Percentiles rank a stretch among this genome's conserved stretches.
These are phyloP conservation scores for Drosophila pseudoobscura DNA, from an alignment of 1,140 invertebrate species.

Conservation along the genomic window DNA sequence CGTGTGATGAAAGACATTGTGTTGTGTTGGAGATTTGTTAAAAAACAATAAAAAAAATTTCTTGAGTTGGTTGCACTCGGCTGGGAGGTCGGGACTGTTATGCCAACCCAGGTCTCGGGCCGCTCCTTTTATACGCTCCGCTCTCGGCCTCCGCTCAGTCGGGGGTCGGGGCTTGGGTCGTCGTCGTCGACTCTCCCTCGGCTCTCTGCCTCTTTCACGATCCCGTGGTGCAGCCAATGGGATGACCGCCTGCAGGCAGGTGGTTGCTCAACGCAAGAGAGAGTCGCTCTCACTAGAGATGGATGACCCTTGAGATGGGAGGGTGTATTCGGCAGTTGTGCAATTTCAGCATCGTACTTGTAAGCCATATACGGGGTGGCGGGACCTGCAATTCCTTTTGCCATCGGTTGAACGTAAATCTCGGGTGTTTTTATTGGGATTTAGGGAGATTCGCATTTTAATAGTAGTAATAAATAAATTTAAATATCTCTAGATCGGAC, in stretches of 20 bases:
- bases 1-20: conserved; percentile 78
- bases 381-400: neutral
- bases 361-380: too few species aligned
- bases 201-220: conserved; percentile 18
- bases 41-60: conserved; percentile 10
- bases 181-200: too few species aligned
- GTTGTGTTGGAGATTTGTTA: conserved; percentile 25
- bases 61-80: conserved; percentile 37
- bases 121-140: conserved; percentile 58
- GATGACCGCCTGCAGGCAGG: conserved; percentile 56
- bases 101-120: conserved; percentile 35
- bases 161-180: conserved; percentile 2
- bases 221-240: conserved; percentile 48
- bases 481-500: too few species aligned
- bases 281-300: conserved; percentile 13
- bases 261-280: conserved; percentile 53
- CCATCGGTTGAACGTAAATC: too few species aligned
- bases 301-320: neutral
- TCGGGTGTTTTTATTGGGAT: too few species aligned
- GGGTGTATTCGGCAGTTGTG: conserved; percentile 7
- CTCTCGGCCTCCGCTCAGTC: conserved; percentile 23
- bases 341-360: neutral
- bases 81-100: conserved; percentile 46
- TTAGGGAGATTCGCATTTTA: too few species aligned
- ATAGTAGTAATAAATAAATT: too few species aligned